Conservation (phyloP, 1,140 invertebrate species). For the Cyphomyrmex costatus region DNA sequence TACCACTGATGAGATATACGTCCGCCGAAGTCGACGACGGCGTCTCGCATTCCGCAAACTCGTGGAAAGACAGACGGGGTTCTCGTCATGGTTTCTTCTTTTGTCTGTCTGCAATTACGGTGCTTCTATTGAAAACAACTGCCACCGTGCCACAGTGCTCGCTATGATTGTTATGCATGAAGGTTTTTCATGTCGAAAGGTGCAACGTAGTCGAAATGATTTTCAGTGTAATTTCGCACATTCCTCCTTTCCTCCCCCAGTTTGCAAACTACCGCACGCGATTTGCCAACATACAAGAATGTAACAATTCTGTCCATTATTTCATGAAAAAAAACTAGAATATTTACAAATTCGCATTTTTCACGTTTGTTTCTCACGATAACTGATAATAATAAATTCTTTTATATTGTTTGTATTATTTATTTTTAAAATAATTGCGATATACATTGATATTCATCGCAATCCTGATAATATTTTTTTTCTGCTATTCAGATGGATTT, state of each 20-base stretch:
- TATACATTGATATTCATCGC: slow-evolving; percentile 18
- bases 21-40: slow-evolving; percentile 55
- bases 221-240: slow-evolving; percentile 38
- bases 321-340: not conserved
- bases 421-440: not conserved
- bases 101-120: slow-evolving; percentile 76
- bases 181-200: slow-evolving; percentile 63
- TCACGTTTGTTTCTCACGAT: not conserved
- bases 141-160: slow-evolving; percentile 27
- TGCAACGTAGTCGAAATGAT: slow-evolving; percentile 41
- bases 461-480: not conserved
- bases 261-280: not conserved
- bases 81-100: slow-evolving; percentile 67
- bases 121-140: slow-evolving; percentile 73
- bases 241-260: not conserved
- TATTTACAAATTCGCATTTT: not conserved
- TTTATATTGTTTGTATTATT: not conserved
- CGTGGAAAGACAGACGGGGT: slow-evolving; percentile 19
- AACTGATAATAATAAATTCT: not conserved
- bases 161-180: slow-evolving; percentile 70
- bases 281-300: not conserved
- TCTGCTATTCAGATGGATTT: not conserved
- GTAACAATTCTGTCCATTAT: not conserved
- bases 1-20: slow-evolving; percentile 35
- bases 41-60: slow-evolving; percentile 60